Evolutionary conservation across 53 echinoderm and acorn worm species (phyloP).

Genomic region (Paracentrotus lividus): DNA sequence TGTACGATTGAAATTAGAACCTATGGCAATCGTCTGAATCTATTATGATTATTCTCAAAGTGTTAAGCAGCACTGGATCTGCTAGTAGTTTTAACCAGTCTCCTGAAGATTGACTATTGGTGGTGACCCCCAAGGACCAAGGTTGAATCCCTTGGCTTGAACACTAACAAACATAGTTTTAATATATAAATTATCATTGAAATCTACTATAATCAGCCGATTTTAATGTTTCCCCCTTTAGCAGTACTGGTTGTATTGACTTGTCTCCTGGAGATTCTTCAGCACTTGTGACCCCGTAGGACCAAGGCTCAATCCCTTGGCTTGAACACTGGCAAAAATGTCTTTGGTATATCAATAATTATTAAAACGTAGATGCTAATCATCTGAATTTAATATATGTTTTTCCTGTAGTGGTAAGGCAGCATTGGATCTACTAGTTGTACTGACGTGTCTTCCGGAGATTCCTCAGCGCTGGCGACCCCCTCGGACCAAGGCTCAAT

Average conservation of each 20-base stretch:
- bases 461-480: constrained; percentile 96
- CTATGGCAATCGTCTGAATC: not conserved
- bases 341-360: not conserved
- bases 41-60: constrained; percentile 61
- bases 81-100: too few relatives aligned
- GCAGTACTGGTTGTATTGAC: constrained; percentile 86
- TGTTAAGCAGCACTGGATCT: constrained; percentile 88
- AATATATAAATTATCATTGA: too few relatives aligned
- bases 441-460: constrained; percentile 93
- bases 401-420: constrained; percentile 82
- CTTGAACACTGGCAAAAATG: too few relatives aligned
- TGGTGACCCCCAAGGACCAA: constrained; percentile 92
- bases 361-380: not conserved
- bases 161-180: too few relatives aligned
- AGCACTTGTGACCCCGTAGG: constrained; percentile 92
- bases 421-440: constrained; percentile 84
- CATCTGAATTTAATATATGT: not conserved
- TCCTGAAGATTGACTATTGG: constrained; percentile 88
- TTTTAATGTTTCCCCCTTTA: too few relatives aligned
- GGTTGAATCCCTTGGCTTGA: too few relatives aligned
- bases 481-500: constrained; percentile 86
- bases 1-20: too few relatives aligned
- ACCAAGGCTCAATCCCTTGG: constrained; percentile 83
- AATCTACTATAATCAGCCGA: too few relatives aligned
- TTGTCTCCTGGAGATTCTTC: constrained; percentile 94